Conservation (phyloP, 2,888 invertebrate species). For the Synanthedon myopaeformis region DNA sequence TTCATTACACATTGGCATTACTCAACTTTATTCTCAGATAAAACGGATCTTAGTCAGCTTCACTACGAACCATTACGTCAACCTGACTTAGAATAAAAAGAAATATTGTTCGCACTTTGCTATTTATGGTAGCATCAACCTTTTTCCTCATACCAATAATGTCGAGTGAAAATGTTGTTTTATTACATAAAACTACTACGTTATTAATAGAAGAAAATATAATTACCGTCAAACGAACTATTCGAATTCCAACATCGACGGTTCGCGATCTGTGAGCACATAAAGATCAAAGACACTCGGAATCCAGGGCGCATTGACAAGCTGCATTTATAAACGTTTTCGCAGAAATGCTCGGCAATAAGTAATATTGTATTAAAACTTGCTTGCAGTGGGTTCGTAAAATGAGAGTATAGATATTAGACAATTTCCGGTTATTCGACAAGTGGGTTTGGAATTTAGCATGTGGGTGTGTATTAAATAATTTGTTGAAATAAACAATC, state of each 20-base stretch:
- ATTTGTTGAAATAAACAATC: constrained; percentile 1
- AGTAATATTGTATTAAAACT: not conserved
- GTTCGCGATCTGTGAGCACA: constrained; percentile 3
- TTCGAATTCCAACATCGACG: constrained; percentile 17
- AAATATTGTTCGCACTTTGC: not conserved
- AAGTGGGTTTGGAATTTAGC: constrained; percentile 12
- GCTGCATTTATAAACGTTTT: constrained; percentile 9
- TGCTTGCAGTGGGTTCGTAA: not conserved
- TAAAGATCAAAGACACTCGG: constrained; percentile 19
- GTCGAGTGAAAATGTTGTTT: not conserved
- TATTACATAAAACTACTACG: not conserved
- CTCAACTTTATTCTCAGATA: constrained; percentile 35
- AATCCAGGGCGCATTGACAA: constrained; percentile 20
- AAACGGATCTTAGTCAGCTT: constrained; percentile 27
- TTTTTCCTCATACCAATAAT: constrained; percentile 5
- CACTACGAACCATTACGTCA: constrained; percentile 16
- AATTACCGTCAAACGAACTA: constrained; percentile 13
- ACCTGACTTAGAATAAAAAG: not conserved
- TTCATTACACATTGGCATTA: constrained; percentile 12
- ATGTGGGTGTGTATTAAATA: constrained; percentile 1
- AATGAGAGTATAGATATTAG: constrained; percentile 5
- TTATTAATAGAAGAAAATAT: not conserved
- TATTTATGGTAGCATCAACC: not conserved
- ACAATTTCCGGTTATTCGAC: constrained; percentile 9
- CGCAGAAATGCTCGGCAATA: not conserved